Base-by-base conservation (phyloP, 2,797 vertebrate genomes). In the Falco columbarius region DNA sequence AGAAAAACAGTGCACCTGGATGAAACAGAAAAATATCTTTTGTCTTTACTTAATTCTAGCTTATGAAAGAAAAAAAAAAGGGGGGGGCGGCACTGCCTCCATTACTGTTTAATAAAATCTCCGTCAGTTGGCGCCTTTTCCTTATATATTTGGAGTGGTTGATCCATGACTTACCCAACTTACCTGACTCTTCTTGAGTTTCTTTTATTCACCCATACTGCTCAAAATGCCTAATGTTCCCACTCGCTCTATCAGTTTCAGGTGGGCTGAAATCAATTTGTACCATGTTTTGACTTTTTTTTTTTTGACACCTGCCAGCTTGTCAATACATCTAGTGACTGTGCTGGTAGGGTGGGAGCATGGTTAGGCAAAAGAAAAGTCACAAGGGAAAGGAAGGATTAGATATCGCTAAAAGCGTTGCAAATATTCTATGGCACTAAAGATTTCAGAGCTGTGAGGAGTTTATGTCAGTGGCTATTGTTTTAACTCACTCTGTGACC, bases 401-500 rank as follows among this genome's bases (percentile, higher is more conserved):
- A 62, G 56, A 58, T 85, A 66, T 52, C 62, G 29, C 80, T 56
- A 47, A 66, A 91, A 67, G 44, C 51, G 36, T n/a, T 73, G 80
- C 65, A 40, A 68, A 8, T 89, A 61, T 72, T 95, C 79, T n/a
- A 14, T 38, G 52, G 20, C 26, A 55, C 68, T 86, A 73, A 56
- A 56, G 44, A 56, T 54, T 95, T 61, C 86, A 72, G 70, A 92
- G 18, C 51, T 65, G 24, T 30, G 40, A 75, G 22, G n/a, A 23
- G 11, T 38, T 84, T 79, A 7, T 75, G 51, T 74, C 9, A 27
- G 46, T 47, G 67, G 54, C 55, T 76, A 67, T 34, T 79, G 38
- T 86, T 95, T 93, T 91, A 81, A 51, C 54, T 86, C 51, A 15
- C 55, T 83, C 32, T 75, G 55, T 89, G 67, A 91, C 80, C 65